phyloP scores from a whole-genome alignment of 2,888 invertebrate species.

The Melinaea marsaeus region DNA sequence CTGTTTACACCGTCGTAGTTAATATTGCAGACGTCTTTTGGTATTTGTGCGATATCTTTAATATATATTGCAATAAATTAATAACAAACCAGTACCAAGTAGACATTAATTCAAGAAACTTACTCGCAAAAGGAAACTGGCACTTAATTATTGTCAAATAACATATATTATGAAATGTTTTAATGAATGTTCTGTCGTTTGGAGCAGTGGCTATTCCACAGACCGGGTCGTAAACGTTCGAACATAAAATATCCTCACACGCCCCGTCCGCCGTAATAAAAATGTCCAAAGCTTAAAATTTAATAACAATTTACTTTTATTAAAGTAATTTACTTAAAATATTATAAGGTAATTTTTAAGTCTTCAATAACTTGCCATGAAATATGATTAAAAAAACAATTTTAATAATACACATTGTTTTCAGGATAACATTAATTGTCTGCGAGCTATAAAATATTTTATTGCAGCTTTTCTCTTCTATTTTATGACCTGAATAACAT shows the following conservation, averaged over 20 bases:
- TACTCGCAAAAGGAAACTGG: conserved; percentile 33
- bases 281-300: background rate
- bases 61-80: conserved; percentile 10
- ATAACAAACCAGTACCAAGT: background rate
- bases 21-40: conserved; percentile 41
- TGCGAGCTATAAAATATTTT: background rate
- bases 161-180: conserved; percentile 54
- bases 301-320: background rate
- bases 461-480: background rate
- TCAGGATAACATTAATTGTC: background rate
- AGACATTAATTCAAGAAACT: conserved; percentile 8
- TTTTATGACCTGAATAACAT: background rate
- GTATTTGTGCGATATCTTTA: conserved; percentile 47
- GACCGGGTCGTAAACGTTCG: conserved; percentile 53
- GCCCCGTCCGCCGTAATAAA: conserved; percentile 20
- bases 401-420: background rate
- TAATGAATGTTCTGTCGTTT: conserved; percentile 36
- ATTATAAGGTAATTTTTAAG: too few species aligned
- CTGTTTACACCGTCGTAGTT: conserved; percentile 15
- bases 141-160: conserved; percentile 49
- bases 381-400: background rate
- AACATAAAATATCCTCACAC: conserved; percentile 48
- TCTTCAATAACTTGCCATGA: background rate
- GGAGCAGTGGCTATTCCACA: conserved; percentile 44
- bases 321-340: background rate